These are phyloP conservation scores for Parus major DNA, from an alignment of 2,113 vertebrate species.

Conservation along the genomic window DNA sequence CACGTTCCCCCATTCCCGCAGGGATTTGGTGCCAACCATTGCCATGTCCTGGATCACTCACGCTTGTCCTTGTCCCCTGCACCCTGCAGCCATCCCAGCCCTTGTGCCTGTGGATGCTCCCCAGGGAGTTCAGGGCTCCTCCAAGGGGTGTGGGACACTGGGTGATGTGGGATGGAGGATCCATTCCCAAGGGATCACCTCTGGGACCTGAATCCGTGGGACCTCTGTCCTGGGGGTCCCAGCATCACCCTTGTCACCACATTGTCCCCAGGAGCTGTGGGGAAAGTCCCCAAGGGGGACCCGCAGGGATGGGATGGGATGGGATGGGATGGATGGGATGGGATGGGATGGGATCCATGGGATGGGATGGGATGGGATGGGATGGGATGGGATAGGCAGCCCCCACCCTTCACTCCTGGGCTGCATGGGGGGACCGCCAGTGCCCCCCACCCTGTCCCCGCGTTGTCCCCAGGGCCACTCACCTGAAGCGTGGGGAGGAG, in stretches of 20 bases:
- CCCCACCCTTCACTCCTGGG: no score
- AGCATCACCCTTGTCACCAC: neutral
- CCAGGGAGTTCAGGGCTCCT: neutral
- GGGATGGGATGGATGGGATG: neutral
- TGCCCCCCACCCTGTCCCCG: neutral
- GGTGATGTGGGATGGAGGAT: neutral
- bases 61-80: fast-evolving
- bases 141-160: fast-evolving
- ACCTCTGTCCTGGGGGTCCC: neutral
- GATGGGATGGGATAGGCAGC: no score
- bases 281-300: neutral
- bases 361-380: neutral
- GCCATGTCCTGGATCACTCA: neutral
- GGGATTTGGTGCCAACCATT: neutral
- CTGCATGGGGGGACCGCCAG: fast-evolving
- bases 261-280: neutral
- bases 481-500: neutral
- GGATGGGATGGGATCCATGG: neutral
- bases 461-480: neutral
- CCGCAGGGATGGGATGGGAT: neutral
- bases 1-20: fast-evolving
- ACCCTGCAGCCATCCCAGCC: neutral
- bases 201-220: fast-evolving
- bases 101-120: neutral
- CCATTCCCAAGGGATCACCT: neutral